A percentile compares a stretch with the other conserved stretches of the same genome.
These are phyloP conservation scores for Nothobranchius furzeri DNA, from an alignment of 2,113 vertebrate species.

Conservation along the genomic window DNA sequence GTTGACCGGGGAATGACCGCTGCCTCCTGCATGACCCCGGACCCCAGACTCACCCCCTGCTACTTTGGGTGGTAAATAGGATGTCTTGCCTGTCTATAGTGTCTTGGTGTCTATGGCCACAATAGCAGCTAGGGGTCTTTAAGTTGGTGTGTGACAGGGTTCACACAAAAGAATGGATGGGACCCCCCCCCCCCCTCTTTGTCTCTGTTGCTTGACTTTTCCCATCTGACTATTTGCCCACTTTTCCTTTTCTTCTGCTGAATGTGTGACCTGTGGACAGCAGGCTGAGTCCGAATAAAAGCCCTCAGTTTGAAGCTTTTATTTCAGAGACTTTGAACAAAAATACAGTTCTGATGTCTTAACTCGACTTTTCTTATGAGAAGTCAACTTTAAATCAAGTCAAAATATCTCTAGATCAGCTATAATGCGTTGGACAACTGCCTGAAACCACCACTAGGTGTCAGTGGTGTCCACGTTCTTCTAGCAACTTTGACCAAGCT, in stretches of 20 bases:
- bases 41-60: conserved; percentile 85
- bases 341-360: not conserved
- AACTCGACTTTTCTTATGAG: not conserved
- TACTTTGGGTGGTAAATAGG: conserved; percentile 85
- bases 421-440: not conserved
- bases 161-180: conserved; percentile 76
- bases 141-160: conserved; percentile 73
- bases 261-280: conserved; percentile 64
- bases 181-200: conserved; percentile 55
- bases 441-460: conserved; percentile 73
- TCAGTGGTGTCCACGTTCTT: conserved; percentile 78
- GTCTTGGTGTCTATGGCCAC: conserved; percentile 78
- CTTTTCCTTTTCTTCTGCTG: conserved; percentile 73
- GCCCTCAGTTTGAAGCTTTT: not conserved
- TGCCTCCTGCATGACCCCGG: conserved; percentile 92
- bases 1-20: conserved; percentile 94
- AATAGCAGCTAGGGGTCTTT: conserved; percentile 77
- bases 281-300: conserved; percentile 9
- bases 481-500: conserved; percentile 30
- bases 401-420: conserved; percentile 38
- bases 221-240: conserved; percentile 76
- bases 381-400: not conserved
- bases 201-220: conserved; percentile 77
- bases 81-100: conserved; percentile 80
- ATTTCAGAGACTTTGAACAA: too few relatives aligned